phyloP scores from a whole-genome alignment of 2,797 vertebrate species.

The Xerus rutilus region DNA sequence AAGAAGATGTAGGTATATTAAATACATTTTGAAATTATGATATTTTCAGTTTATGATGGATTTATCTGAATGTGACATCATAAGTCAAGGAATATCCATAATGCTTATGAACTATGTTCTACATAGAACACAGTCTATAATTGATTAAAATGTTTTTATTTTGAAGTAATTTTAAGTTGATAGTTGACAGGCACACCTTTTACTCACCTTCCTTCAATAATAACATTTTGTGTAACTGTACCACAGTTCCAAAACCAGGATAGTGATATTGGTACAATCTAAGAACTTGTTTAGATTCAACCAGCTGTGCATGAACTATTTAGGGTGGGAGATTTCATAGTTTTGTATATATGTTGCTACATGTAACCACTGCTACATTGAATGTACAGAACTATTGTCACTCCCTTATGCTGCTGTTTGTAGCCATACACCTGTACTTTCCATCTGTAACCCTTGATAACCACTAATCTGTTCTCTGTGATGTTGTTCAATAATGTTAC shows the following conservation, averaged over 20 bases:
- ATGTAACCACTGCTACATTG: not conserved
- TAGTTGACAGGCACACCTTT: not conserved
- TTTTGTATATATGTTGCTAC: not conserved
- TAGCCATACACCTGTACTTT: not conserved
- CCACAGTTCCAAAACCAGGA: not conserved
- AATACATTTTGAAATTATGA: not conserved
- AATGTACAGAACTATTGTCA: not conserved
- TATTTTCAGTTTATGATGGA: not conserved
- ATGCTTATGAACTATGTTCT: not conserved
- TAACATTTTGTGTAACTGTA: not conserved
- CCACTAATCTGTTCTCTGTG: not conserved
- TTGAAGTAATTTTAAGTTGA: not conserved
- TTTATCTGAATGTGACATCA: not conserved
- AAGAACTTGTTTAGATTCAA: slow-evolving; percentile 31
- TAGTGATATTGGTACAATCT: not conserved
- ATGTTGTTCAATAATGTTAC: not conserved
- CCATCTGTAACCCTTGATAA: not conserved
- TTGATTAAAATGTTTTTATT: not conserved
- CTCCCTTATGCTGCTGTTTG: not conserved
- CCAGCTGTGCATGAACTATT: not conserved
- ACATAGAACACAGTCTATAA: not conserved
- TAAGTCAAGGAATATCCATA: not conserved
- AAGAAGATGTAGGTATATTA: not conserved
- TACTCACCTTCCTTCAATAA: not conserved
- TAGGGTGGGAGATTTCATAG: not conserved